These are phyloP conservation scores for Eustalomyia histrio DNA, from an alignment of 2,888 invertebrate genomes.

Conservation along the genomic window DNA sequence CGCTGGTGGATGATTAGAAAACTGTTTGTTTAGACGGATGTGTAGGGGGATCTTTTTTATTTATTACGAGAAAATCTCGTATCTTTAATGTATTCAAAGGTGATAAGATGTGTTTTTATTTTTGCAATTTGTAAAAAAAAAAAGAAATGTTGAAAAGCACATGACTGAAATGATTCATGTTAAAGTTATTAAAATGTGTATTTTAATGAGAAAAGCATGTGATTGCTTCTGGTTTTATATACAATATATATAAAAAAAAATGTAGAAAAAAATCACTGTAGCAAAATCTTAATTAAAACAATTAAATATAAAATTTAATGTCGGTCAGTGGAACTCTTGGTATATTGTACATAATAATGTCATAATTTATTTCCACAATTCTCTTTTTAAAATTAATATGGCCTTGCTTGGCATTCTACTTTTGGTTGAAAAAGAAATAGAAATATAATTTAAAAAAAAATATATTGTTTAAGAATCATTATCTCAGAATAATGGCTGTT, in stretches of 20 bases:
- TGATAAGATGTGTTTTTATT: conserved; percentile 24
- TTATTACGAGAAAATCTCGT: conserved; percentile 32
- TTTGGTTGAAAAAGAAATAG: too few relatives aligned
- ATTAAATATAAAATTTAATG: not conserved
- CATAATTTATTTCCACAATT: too few relatives aligned
- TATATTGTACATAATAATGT: too few relatives aligned
- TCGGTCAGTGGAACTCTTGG: not conserved
- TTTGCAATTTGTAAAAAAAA: conserved; percentile 8
- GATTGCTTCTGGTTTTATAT: not conserved
- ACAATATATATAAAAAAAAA: too few relatives aligned
- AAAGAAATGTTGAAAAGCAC: conserved; percentile 11
- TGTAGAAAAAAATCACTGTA: not conserved
- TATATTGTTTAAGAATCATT: too few relatives aligned
- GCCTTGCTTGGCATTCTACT: too few relatives aligned
- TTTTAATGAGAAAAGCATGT: conserved; percentile 25
- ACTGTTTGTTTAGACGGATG: not conserved
- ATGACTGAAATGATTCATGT: conserved; percentile 51
- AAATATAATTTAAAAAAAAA: too few relatives aligned
- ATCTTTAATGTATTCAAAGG: conserved; percentile 24
- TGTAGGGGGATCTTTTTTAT: conserved; percentile 32
- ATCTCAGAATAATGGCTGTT: too few relatives aligned
- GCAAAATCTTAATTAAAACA: not conserved
- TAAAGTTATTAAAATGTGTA: conserved; percentile 41
- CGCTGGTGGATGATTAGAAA: not conserved
- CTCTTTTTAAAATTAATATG: too few relatives aligned